A percentile compares a stretch with the other conserved stretches of the same genome.
phyloP scores from a whole-genome alignment of 2,888 invertebrate species.

The Nemurella pictetii region DNA sequence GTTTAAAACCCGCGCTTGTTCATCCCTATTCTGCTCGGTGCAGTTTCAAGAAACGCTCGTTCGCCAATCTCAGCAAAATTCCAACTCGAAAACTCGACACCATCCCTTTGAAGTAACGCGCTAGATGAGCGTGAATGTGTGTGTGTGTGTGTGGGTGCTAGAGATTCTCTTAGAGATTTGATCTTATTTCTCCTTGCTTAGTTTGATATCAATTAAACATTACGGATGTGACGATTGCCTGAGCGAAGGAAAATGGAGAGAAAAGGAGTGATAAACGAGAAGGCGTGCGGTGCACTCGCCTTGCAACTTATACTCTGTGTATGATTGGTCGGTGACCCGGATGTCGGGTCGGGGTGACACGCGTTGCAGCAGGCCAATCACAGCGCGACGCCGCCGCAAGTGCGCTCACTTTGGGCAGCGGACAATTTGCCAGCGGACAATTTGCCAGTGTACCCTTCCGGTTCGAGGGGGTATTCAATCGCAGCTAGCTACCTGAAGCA shows the following conservation, averaged over 20 bases:
- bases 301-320: neutral
- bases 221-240: neutral
- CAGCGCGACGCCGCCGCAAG: neutral
- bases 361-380: neutral
- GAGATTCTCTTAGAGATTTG: neutral
- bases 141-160: neutral
- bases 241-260: neutral
- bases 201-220: neutral
- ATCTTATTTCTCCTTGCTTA: neutral
- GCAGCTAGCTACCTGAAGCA: too few relatives aligned
- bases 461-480: too few relatives aligned
- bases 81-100: neutral
- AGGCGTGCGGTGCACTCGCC: neutral
- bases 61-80: neutral
- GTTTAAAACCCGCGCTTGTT: neutral
- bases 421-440: too few relatives aligned
- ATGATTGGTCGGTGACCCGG: neutral
- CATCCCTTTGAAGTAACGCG: neutral
- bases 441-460: too few relatives aligned
- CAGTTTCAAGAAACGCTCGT: neutral
- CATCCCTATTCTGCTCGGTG: neutral
- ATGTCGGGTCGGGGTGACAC: neutral
- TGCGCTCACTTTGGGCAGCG: neutral
- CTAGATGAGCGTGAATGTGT: neutral
- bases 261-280: neutral